phyloP scores from a whole-genome alignment of 2,888 invertebrate genomes.

The Agrilus biguttatus region DNA sequence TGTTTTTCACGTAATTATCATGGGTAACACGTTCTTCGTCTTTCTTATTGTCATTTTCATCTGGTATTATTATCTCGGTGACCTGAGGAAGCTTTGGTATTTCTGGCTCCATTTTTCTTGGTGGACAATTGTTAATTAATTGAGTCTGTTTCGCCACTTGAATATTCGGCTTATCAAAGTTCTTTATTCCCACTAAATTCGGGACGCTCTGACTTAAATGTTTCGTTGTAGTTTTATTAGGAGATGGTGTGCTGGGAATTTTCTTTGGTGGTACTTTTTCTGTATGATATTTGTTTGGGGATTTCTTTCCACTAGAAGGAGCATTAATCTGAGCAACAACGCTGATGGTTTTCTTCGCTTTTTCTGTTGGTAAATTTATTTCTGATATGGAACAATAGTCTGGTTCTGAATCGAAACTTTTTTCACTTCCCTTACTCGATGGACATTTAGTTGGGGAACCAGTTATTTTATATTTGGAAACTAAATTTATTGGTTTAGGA shows the following conservation, averaged over 20 bases:
- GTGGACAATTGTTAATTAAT: slow-evolving; percentile 14
- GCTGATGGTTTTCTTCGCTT: slow-evolving; percentile 20
- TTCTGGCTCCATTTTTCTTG: slow-evolving; percentile 37
- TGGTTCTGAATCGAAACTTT: slow-evolving; percentile 38
- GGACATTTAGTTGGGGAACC: slow-evolving; percentile 19
- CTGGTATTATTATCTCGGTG: slow-evolving; percentile 58
- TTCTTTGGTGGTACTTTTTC: slow-evolving; percentile 4
- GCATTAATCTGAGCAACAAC: slow-evolving; percentile 27
- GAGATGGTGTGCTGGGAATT: slow-evolving; percentile 7
- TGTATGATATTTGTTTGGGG: background rate
- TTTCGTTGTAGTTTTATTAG: slow-evolving; percentile 2
- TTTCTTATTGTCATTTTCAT: slow-evolving; percentile 31
- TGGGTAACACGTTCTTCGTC: slow-evolving; percentile 22
- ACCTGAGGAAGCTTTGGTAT: slow-evolving; percentile 63
- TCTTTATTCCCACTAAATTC: slow-evolving; percentile 22
- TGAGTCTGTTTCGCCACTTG: slow-evolving; percentile 26
- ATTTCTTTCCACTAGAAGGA: background rate
- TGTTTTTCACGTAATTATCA: slow-evolving; percentile 32
- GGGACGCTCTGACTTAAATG: slow-evolving; percentile 5
- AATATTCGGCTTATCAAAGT: slow-evolving; percentile 24
- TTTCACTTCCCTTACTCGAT: slow-evolving; percentile 14
- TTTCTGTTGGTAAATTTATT: slow-evolving; percentile 37
- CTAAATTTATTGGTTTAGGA: slow-evolving; percentile 62
- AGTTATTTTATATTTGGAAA: slow-evolving; percentile 49
- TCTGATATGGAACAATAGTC: slow-evolving; percentile 68